Percentiles rank a stretch among this genome's conserved stretches.
phyloP scores from a whole-genome alignment of 2,113 vertebrate species.

The Ia io region DNA sequence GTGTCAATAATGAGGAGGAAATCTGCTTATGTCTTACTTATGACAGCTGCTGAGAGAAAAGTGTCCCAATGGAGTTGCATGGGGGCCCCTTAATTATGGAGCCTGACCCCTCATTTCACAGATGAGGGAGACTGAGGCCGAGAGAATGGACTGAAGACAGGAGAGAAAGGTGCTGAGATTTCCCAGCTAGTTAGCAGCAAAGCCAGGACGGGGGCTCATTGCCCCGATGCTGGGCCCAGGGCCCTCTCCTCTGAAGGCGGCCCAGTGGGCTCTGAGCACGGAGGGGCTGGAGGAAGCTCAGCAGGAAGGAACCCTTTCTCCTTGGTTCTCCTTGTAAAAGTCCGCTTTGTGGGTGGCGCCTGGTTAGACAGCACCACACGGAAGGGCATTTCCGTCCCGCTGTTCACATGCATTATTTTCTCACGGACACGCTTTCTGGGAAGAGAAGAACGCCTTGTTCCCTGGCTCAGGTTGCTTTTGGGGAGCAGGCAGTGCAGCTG shows the following conservation, averaged over 20 bases:
- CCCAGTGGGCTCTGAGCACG: fast-evolving
- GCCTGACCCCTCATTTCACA: background rate
- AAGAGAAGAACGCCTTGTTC: background rate
- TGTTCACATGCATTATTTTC: background rate
- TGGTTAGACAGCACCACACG: background rate
- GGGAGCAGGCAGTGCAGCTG: background rate
- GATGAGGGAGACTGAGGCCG: background rate
- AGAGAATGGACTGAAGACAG: background rate
- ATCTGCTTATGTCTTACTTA: background rate
- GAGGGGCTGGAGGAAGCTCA: background rate
- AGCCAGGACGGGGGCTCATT: background rate
- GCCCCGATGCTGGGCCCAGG: background rate
- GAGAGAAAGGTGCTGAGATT: too few species aligned
- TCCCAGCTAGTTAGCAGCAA: background rate
- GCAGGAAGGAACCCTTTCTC: background rate
- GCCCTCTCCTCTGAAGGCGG: background rate
- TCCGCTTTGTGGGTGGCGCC: background rate
- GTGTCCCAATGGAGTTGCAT: background rate
- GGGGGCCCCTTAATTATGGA: background rate
- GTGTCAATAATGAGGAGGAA: background rate
- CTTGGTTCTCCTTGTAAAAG: background rate
- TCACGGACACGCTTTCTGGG: background rate
- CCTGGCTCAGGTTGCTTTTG: background rate
- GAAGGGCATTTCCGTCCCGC: background rate
- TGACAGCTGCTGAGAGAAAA: background rate